phyloP scores from a whole-genome alignment of 2,113 vertebrate genomes.

The Tichodroma muraria region DNA sequence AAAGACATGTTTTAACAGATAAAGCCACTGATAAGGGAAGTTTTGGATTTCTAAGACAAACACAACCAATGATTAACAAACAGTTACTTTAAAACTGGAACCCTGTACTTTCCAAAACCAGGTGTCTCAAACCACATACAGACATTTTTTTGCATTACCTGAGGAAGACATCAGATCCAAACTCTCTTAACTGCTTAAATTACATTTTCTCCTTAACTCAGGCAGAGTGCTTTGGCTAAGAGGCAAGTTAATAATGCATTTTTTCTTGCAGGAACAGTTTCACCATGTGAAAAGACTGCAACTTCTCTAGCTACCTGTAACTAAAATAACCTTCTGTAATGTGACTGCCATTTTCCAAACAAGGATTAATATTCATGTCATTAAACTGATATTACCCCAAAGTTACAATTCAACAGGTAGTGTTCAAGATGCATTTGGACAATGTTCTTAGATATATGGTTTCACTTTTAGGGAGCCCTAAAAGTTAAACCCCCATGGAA shows the following conservation, averaged over 20 bases:
- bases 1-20: conserved; percentile 81
- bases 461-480: neutral
- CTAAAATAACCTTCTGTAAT: neutral
- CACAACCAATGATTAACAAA: conserved; percentile 18
- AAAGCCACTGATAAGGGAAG: conserved; percentile 68
- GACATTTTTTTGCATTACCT: neutral
- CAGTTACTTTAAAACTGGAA: neutral
- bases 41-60: conserved; percentile 64
- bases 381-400: neutral
- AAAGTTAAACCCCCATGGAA: neutral
- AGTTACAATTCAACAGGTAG: neutral
- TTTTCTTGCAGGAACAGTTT: neutral
- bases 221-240: neutral
- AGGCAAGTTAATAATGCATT: neutral
- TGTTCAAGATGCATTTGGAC: neutral
- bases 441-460: accelerated
- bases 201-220: neutral
- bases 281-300: neutral
- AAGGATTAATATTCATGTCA: neutral
- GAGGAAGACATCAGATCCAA: neutral
- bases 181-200: neutral
- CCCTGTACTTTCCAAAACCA: neutral
- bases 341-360: neutral
- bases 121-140: neutral
- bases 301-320: neutral